phyloP scores from a whole-genome alignment of 1,140 invertebrate species.

The Ceratitis capitata region DNA sequence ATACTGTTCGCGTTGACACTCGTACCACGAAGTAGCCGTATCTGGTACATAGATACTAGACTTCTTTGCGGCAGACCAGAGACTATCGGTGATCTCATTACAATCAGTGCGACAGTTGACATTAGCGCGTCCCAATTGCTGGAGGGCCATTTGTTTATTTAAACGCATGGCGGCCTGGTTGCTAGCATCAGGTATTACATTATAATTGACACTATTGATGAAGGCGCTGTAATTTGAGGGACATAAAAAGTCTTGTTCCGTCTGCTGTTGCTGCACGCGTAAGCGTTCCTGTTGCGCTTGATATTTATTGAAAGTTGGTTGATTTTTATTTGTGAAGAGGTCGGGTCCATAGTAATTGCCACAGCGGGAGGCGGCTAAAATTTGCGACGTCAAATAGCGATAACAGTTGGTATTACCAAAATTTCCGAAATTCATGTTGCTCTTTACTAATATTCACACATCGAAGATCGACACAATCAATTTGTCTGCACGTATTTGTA shows the following conservation, averaged over 20 bases:
- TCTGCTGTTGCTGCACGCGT: background rate
- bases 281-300: background rate
- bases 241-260: background rate
- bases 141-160: background rate
- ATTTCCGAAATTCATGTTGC: background rate
- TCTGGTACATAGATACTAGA: slow-evolving; percentile 53
- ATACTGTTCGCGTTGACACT: slow-evolving; percentile 50
- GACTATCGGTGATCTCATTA: slow-evolving; percentile 14
- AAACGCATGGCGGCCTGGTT: slow-evolving; percentile 21
- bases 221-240: background rate
- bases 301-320: slow-evolving; percentile 2
- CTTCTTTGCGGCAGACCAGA: slow-evolving; percentile 31
- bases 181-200: background rate
- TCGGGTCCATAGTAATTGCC: slow-evolving; percentile 2
- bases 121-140: background rate
- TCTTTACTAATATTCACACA: background rate
- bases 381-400: slow-evolving; percentile 26
- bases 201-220: background rate
- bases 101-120: background rate
- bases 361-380: slow-evolving; percentile 23
- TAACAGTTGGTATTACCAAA: slow-evolving; percentile 30
- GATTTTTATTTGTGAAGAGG: background rate
- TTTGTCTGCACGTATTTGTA: background rate
- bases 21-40: slow-evolving; percentile 57
- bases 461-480: background rate